phyloP scores from a whole-genome alignment of 2,888 invertebrate species.

The Ernsta delagoae region DNA sequence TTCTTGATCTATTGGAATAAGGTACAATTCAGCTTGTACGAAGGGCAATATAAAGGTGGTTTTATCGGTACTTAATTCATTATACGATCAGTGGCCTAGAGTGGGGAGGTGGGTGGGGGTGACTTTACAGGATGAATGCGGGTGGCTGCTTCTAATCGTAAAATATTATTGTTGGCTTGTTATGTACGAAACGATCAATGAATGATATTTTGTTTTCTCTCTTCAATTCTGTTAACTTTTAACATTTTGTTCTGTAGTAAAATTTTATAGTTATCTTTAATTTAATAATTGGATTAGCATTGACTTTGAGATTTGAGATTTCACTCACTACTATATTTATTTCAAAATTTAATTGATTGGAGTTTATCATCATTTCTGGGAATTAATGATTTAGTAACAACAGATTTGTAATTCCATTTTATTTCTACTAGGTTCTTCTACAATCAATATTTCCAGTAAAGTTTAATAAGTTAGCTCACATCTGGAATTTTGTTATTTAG shows the following conservation, averaged over 20 bases:
- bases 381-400: no score
- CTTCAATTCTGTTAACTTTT: neutral
- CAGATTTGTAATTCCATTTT: no score
- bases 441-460: no score
- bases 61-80: constrained; percentile 55
- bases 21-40: constrained; percentile 35
- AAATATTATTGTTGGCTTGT: constrained; percentile 56
- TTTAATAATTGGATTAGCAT: no score
- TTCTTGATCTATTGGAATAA: constrained; percentile 38
- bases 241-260: neutral
- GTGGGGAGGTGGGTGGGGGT: constrained; percentile 46
- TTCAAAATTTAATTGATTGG: no score
- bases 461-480: no score
- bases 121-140: constrained; percentile 43
- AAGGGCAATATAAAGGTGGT: constrained; percentile 43
- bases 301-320: no score
- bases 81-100: constrained; percentile 51
- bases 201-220: constrained; percentile 13
- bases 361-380: no score
- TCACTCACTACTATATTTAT: no score
- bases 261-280: neutral
- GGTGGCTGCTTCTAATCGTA: constrained; percentile 52
- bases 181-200: constrained; percentile 22
- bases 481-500: neutral
- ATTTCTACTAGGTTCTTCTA: no score